These are phyloP conservation scores for Siderastrea radians DNA, from an alignment of 92 coral and sea anemone species.

Conservation along the genomic window DNA sequence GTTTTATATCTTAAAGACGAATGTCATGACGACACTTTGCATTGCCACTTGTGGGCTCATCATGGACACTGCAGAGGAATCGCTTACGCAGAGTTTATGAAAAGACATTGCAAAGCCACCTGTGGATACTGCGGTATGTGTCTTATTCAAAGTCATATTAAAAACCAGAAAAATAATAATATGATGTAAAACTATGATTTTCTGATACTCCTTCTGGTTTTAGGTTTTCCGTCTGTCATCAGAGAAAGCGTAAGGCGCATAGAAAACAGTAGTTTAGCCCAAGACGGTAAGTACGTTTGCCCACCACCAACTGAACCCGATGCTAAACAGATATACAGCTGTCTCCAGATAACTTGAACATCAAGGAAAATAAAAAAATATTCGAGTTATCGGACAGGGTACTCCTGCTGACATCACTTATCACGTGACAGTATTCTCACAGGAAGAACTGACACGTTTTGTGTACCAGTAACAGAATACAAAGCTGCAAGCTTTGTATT, in stretches of 20 bases:
- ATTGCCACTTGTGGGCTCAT: slow-evolving; percentile 80
- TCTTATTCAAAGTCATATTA: background rate
- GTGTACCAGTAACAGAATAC: too few species aligned
- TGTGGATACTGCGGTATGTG: slow-evolving; percentile 89
- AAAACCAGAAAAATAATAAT: background rate
- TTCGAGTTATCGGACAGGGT: too few species aligned
- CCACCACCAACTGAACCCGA: background rate
- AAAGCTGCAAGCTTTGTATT: too few species aligned
- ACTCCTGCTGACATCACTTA: too few species aligned
- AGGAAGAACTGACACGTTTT: too few species aligned
- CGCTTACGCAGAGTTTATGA: slow-evolving; percentile 85
- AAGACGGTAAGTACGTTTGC: slow-evolving; percentile 31
- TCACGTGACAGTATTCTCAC: too few species aligned
- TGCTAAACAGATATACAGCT: background rate
- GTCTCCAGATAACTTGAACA: too few species aligned
- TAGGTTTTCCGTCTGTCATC: slow-evolving; percentile 47
- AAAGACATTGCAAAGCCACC: slow-evolving; percentile 80
- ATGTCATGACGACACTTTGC: slow-evolving; percentile 72
- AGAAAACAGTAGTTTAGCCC: slow-evolving; percentile 3
- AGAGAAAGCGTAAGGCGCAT: slow-evolving; percentile 9
- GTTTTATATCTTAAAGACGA: slow-evolving; percentile 28
- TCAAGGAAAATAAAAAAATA: background rate
- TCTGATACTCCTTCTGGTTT: background rate
- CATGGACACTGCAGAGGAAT: slow-evolving; percentile 77
- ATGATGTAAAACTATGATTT: background rate